Base-by-base conservation (phyloP, 1,140 invertebrate genomes). In the Bombus picipes region DNA sequence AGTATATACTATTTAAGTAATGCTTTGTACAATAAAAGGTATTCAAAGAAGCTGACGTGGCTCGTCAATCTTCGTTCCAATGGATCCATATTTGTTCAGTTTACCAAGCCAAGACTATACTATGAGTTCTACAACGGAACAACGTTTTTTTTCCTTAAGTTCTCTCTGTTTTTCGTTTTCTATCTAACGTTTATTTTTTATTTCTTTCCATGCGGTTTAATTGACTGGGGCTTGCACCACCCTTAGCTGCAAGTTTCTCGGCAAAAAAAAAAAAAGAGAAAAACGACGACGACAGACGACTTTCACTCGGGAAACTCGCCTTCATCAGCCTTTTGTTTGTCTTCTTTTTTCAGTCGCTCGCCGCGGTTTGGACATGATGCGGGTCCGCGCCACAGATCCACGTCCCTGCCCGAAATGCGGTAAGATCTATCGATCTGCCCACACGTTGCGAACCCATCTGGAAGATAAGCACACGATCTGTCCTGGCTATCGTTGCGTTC, bases 391-490 rank as follows among this genome's bases (percentile, higher is more conserved):
- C 0, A 99, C 98, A 28, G 98, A 99, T 95, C 98, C 98, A 0
- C 96, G 98, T 43, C 98, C 98, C 0, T 99, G 98, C 94, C 98
- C 98, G 15, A 98, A 98, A 93, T 98, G 98, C 94, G 98, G 98
- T 4, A 99, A 99, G 95, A 98, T 98, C 92, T 98, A 99, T 94
- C 96, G 98, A 41, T 98, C 98, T 10, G 98, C 98, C 3, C 98
- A 98, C 93, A 98, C 98, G 1, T 95, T 98, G 83, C 96, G 98
- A 72, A 98, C 98, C 9, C 98, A 98, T 95, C 95, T 98, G 81
- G 98, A 98, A 94, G 98, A 98, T 93, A 98, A 98, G 93, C 98
- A 98, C 94, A 98, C 98, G 9, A 97, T 98, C 88, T 99, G 98
- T 93, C 98, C 98, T 2, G 98, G 98, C 47, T 99, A 98, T 91